Evolutionary conservation across 2,888 invertebrate genomes (phyloP).

Genomic region (Heliconius sara): DNA sequence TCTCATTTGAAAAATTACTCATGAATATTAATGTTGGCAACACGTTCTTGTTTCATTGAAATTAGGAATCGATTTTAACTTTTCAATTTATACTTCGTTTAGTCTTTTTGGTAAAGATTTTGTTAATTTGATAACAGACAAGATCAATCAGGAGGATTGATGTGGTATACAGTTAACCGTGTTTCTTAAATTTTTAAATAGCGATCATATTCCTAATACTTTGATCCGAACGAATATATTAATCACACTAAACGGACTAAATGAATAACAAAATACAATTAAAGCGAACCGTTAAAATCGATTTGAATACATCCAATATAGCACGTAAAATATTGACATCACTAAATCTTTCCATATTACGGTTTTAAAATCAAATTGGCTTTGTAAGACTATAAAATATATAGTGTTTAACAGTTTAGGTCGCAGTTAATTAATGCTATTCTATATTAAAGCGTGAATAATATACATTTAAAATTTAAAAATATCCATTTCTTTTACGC

Average conservation of each 20-base stretch:
- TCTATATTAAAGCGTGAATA: conserved; percentile 10
- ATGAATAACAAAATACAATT: conserved; percentile 32
- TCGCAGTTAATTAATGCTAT: conserved; percentile 16
- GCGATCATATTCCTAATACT: conserved; percentile 21
- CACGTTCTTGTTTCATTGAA: conserved; percentile 23
- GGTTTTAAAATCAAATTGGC: conserved; percentile 20
- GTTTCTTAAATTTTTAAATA: conserved; percentile 36
- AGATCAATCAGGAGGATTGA: conserved; percentile 21
- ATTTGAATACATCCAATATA: conserved; percentile 32
- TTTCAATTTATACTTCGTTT: neutral
- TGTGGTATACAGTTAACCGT: conserved; percentile 38
- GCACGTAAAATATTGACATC: conserved; percentile 37
- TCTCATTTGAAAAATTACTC: conserved; percentile 34
- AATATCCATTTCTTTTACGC: neutral
- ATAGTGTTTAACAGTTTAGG: conserved; percentile 3
- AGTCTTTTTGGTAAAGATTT: conserved; percentile 6
- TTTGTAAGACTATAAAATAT: conserved; percentile 21
- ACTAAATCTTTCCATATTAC: conserved; percentile 32
- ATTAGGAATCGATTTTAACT: conserved; percentile 10
- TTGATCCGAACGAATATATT: conserved; percentile 32
- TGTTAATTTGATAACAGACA: conserved; percentile 27
- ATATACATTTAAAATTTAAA: neutral
- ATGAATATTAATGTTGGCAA: conserved; percentile 46
- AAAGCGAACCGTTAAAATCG: conserved; percentile 40
- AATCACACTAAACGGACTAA: conserved; percentile 33